Conservation (phyloP, 2,797 vertebrate species). For the Lophius americanus region DNA sequence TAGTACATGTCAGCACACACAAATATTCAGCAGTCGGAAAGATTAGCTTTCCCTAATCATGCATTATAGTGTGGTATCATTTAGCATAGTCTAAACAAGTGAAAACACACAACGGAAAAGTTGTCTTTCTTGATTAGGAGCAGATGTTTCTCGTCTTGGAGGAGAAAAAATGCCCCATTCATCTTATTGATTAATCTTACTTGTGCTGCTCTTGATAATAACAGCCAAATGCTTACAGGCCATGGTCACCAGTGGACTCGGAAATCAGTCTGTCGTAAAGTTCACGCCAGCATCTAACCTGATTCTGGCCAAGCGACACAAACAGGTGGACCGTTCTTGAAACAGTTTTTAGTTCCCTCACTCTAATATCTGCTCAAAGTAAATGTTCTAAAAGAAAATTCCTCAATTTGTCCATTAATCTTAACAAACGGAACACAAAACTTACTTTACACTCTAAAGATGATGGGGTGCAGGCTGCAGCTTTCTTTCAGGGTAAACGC, state of each 20-base stretch:
- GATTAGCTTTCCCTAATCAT: constrained; percentile 33
- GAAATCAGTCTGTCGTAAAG: constrained; percentile 8
- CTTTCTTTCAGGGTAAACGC: too few relatives aligned
- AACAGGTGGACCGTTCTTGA: too few relatives aligned
- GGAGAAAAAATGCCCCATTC: constrained; percentile 42
- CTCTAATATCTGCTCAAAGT: too few relatives aligned
- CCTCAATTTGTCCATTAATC: too few relatives aligned
- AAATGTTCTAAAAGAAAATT: too few relatives aligned
- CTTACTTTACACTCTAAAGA: too few relatives aligned
- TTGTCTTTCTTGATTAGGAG: constrained; percentile 68
- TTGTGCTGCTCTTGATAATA: constrained; percentile 55
- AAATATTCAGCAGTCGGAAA: constrained; percentile 40
- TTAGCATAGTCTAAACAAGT: constrained; percentile 35
- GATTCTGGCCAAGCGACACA: constrained; percentile 35
- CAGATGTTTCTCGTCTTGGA: constrained; percentile 67
- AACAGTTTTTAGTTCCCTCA: too few relatives aligned
- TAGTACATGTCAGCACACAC: not conserved
- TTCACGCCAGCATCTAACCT: constrained; percentile 51
- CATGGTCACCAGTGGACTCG: constrained; percentile 31
- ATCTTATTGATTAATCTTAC: constrained; percentile 62
- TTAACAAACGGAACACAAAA: too few relatives aligned
- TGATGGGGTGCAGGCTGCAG: too few relatives aligned
- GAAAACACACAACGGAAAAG: constrained; percentile 41
- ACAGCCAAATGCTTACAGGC: constrained; percentile 48
- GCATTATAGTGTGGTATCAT: constrained; percentile 49